Conservation (phyloP, 2,113 vertebrate species). For the Montifringilla adamsi region DNA sequence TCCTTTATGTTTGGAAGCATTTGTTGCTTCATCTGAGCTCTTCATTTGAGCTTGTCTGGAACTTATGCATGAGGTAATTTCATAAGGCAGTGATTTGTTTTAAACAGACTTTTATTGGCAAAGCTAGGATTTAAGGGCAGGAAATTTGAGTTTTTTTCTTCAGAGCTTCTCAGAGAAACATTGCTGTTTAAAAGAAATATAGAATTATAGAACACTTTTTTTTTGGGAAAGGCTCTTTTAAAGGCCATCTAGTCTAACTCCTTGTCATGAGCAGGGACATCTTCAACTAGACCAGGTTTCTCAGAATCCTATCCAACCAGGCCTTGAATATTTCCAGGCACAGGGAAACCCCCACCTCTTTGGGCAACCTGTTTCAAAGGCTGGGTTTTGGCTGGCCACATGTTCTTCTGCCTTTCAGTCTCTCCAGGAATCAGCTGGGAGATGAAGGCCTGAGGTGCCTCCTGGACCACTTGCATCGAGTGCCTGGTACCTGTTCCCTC, state of each 20-base stretch:
- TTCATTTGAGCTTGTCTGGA: background rate
- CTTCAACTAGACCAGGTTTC: background rate
- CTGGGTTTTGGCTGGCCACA: background rate
- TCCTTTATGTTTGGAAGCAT: background rate
- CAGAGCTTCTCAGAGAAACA: background rate
- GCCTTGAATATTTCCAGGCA: background rate
- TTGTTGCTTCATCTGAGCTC: background rate
- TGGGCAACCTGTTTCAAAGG: background rate
- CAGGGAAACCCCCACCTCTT: no score
- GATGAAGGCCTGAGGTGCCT: constrained; percentile 63
- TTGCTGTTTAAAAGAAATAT: background rate
- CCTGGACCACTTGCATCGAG: constrained; percentile 31
- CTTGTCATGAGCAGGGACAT: background rate
- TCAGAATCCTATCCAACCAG: fast-evolving
- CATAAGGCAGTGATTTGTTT: background rate
- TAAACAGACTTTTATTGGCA: background rate
- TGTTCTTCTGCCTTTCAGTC: constrained; percentile 51
- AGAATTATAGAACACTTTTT: background rate
- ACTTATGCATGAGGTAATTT: background rate
- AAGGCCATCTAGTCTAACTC: background rate
- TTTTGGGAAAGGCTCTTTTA: background rate
- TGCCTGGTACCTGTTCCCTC: constrained; percentile 38
- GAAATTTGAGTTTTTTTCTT: background rate
- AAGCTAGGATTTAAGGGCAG: background rate
- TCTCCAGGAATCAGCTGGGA: constrained; percentile 68